A percentile compares a stretch with the other conserved stretches of the same genome.
Evolutionary conservation across 2,888 invertebrate species (phyloP).

Genomic region (Conus canariensis): DNA sequence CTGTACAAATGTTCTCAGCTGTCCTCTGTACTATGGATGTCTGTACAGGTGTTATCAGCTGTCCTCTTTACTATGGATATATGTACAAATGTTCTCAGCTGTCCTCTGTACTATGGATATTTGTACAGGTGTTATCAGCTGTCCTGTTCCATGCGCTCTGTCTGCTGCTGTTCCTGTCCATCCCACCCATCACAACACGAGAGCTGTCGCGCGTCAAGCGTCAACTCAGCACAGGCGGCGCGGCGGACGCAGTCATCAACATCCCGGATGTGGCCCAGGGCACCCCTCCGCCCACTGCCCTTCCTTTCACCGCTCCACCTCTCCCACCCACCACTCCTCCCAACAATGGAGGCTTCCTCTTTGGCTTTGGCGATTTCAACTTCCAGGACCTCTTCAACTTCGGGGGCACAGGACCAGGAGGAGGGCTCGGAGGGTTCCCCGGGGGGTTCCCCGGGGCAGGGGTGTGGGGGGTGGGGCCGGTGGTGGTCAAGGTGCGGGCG

Average conservation of each 20-base stretch:
- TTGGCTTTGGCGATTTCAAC: not conserved
- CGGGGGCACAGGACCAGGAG: not conserved
- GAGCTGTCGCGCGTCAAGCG: constrained; percentile 13
- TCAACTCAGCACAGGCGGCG: not conserved
- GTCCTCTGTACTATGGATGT: no score
- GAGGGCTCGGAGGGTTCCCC: not conserved
- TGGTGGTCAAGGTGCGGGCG: not conserved
- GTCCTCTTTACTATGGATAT: no score
- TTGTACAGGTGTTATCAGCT: no score
- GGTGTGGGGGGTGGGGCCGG: not conserved
- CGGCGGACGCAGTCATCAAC: not conserved
- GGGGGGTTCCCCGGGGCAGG: not conserved
- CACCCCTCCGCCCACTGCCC: not conserved
- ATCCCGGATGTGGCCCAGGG: not conserved
- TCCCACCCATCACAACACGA: no score
- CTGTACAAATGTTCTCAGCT: no score
- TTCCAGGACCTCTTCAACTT: not conserved
- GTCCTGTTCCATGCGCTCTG: no score
- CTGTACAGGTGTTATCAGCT: no score
- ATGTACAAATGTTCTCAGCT: no score
- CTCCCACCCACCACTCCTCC: not conserved
- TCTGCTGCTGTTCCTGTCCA: no score
- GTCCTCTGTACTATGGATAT: no score
- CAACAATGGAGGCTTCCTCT: not conserved
- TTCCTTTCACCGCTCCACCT: not conserved